phyloP scores from a whole-genome alignment of 2,888 invertebrate species.

The Orchesella flavescens region DNA sequence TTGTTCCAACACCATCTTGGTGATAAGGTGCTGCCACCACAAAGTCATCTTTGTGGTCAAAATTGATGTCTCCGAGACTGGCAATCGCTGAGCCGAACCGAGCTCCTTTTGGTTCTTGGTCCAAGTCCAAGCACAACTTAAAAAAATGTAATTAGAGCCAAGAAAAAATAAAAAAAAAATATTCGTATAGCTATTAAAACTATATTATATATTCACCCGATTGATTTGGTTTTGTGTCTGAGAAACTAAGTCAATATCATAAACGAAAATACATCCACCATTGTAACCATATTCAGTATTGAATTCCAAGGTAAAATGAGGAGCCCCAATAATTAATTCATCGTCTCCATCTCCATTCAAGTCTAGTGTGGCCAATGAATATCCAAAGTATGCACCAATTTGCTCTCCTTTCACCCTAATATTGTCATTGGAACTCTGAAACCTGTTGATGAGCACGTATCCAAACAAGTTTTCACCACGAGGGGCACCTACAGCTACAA shows the following conservation, averaged over 20 bases:
- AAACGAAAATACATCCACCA: too few relatives aligned
- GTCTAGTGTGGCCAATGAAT: slow-evolving; percentile 53
- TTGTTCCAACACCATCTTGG: slow-evolving; percentile 44
- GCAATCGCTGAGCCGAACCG: slow-evolving; percentile 67
- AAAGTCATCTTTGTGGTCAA: slow-evolving; percentile 42
- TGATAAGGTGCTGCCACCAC: slow-evolving; percentile 60
- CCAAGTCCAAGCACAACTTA: background rate
- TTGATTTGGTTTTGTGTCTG: too few relatives aligned
- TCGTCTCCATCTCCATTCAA: slow-evolving; percentile 59
- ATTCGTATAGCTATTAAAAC: too few relatives aligned
- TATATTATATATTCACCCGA: too few relatives aligned
- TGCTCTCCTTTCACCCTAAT: background rate
- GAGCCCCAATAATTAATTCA: slow-evolving; percentile 65
- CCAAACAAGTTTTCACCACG: slow-evolving; percentile 26
- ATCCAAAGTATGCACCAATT: slow-evolving; percentile 66
- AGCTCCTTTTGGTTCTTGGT: slow-evolving; percentile 3
- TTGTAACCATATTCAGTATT: background rate
- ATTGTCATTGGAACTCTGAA: too few relatives aligned
- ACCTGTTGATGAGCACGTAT: background rate
- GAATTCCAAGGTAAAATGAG: slow-evolving; percentile 8
- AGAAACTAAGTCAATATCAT: too few relatives aligned
- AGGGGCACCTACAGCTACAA: slow-evolving; percentile 59
- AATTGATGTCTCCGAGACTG: slow-evolving; percentile 62
- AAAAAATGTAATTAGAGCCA: too few relatives aligned
- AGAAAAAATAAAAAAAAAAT: too few relatives aligned